These are phyloP conservation scores for Diglossa brunneiventris DNA, from an alignment of 2,113 vertebrate genomes.

Conservation along the genomic window DNA sequence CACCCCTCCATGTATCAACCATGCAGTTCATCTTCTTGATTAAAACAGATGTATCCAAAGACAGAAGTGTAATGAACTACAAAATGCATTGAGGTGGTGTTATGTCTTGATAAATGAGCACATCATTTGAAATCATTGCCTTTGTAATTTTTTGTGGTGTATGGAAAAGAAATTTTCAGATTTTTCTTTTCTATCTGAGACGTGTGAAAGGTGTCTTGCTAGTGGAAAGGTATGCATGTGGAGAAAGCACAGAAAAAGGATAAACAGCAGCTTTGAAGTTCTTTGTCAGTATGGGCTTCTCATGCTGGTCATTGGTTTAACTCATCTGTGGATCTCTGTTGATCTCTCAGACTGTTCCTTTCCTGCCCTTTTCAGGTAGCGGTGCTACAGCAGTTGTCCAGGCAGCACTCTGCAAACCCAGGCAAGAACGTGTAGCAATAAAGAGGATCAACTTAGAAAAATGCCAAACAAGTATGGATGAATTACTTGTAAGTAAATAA, in stretches of 20 bases:
- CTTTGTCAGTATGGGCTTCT: neutral
- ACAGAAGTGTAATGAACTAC: neutral
- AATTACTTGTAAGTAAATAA: constrained; percentile 88
- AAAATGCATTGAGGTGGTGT: neutral
- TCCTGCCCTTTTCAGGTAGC: constrained; percentile 82
- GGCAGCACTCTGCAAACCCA: constrained; percentile 92
- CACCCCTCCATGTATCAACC: accelerated
- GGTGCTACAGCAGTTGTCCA: constrained; percentile 98
- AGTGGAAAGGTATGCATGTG: neutral
- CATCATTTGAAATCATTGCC: neutral
- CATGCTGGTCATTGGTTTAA: neutral
- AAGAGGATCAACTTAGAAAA: constrained; percentile 99
- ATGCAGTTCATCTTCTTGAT: neutral
- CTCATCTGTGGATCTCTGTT: neutral
- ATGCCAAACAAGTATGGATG: constrained; percentile 99
- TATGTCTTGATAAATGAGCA: neutral
- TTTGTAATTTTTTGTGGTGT: neutral
- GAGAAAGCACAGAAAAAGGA: neutral
- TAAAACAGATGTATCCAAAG: neutral
- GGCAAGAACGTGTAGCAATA: constrained; percentile 97
- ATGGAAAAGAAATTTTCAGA: neutral
- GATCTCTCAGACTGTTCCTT: neutral
- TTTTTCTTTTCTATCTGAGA: neutral
- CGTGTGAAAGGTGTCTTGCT: neutral
- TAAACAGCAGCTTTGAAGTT: neutral